Base-by-base conservation (phyloP, 2,113 vertebrate genomes). In the Abramis brama region DNA sequence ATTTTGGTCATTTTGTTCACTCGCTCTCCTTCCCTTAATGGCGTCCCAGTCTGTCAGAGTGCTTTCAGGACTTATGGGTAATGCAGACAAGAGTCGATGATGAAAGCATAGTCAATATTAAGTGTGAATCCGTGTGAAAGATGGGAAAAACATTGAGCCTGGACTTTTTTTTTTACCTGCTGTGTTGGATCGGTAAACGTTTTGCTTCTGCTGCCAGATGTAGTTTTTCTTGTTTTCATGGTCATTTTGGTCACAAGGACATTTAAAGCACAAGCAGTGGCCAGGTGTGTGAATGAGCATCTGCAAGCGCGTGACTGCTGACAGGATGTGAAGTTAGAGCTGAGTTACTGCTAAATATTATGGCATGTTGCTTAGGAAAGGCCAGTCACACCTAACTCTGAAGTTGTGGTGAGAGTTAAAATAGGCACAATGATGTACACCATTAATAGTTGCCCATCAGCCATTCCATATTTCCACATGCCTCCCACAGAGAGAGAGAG, bases 251-350 rank as follows among this genome's bases (percentile, higher is more conserved):
- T 93, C 90, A 90, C 88, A 76, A 86, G 81, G 91, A 92, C 89
- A 86, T 90, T 86, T 80, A 85, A 80, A 91, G 91, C 90, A 93
- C 92, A 94, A 90, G 92, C 87, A 85, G 82, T 87, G 85, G 82
- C 89, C 85, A 66, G 86, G 30, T 36, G 66, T 70, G 66, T 36
- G 66, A 33, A 36, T 68, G 30, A 36, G 30, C 66, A 10, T 70
- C 66, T 70, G 8, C 10, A 39, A 70, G 66, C 0, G 17, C 0
- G 9, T 71, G 68, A 71, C 36, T 36, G 10, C 5, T 33, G 79
- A 39, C 86, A 86, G 90, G 79, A 86, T 85, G 84, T 55, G 55
- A 62, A 57, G 23, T 66, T n/a, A 71, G 74, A 45, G 76, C 57
- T 71, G 78, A 13, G 80, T 12, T 70, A 27, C 79, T 19, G 75